phyloP scores from a whole-genome alignment of 1,140 invertebrate species.

The Amphibalanus amphitrite region DNA sequence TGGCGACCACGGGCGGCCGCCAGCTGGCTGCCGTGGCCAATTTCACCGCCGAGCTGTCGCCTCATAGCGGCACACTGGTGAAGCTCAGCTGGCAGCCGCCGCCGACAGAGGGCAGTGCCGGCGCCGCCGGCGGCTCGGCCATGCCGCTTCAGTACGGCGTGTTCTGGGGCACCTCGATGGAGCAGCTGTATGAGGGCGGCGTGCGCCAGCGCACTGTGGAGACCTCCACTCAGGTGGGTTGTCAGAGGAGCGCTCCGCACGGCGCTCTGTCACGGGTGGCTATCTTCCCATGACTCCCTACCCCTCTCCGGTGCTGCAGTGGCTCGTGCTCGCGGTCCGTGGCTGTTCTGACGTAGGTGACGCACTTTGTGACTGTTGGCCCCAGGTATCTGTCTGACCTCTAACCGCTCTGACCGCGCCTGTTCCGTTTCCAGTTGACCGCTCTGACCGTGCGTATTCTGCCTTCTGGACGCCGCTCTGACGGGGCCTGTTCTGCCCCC shows the following conservation, averaged over 20 bases:
- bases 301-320: no score
- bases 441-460: neutral
- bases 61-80: neutral
- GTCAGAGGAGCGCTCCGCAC: no score
- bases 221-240: neutral
- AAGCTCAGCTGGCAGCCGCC: conserved; percentile 10
- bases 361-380: no score
- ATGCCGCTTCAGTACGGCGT: neutral
- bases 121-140: no score
- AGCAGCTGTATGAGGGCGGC: conserved; percentile 39
- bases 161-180: conserved; percentile 30
- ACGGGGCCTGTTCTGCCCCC: neutral
- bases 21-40: conserved; percentile 2
- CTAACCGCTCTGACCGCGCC: no score
- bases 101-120: neutral
- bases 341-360: no score
- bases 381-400: no score
- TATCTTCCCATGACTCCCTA: neutral
- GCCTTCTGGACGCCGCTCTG: neutral
- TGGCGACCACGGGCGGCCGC: conserved; percentile 3
- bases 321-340: no score
- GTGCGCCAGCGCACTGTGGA: conserved; percentile 35
- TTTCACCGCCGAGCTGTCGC: conserved; percentile 6
- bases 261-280: no score
- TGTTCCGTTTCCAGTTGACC: neutral